Evolutionary conservation across 2,888 invertebrate genomes (phyloP).

Genomic region (Protodeltote pygarga): DNA sequence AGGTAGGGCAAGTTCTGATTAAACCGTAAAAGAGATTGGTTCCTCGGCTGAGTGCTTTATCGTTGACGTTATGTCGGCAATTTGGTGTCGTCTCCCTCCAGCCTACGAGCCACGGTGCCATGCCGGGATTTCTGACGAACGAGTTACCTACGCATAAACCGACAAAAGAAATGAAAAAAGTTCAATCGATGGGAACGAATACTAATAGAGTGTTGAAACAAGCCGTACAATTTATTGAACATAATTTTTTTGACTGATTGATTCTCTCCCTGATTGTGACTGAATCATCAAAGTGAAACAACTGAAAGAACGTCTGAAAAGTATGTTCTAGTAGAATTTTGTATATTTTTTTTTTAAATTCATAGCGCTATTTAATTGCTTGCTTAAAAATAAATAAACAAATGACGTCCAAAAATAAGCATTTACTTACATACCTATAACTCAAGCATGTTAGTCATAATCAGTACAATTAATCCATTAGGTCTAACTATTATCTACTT

Average conservation of each 20-base stretch:
- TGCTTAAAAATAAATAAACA: no score
- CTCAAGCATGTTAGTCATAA: no score
- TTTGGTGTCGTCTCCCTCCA: constrained; percentile 66
- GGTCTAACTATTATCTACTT: no score
- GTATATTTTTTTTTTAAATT: no score
- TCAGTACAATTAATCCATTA: background rate
- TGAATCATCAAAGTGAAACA: no score
- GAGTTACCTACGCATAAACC: constrained; percentile 48
- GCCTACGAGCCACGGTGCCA: constrained; percentile 42
- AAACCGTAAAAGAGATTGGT: constrained; percentile 85
- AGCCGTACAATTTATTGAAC: constrained; percentile 22
- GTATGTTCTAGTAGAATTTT: no score
- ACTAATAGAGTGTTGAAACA: constrained; percentile 37
- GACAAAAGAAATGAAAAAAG: constrained; percentile 50
- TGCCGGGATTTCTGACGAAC: constrained; percentile 51
- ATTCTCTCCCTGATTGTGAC: background rate
- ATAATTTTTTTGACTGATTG: constrained; percentile 15
- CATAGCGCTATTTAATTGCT: no score
- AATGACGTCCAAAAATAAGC: no score
- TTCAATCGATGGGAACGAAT: constrained; percentile 41
- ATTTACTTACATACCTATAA: no score
- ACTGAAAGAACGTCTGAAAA: no score
- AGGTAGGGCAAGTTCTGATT: constrained; percentile 77
- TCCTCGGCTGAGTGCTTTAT: constrained; percentile 79
- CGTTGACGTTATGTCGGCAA: constrained; percentile 79